phyloP scores from a whole-genome alignment of 2,113 vertebrate species.

The Coracopsis vasa region DNA sequence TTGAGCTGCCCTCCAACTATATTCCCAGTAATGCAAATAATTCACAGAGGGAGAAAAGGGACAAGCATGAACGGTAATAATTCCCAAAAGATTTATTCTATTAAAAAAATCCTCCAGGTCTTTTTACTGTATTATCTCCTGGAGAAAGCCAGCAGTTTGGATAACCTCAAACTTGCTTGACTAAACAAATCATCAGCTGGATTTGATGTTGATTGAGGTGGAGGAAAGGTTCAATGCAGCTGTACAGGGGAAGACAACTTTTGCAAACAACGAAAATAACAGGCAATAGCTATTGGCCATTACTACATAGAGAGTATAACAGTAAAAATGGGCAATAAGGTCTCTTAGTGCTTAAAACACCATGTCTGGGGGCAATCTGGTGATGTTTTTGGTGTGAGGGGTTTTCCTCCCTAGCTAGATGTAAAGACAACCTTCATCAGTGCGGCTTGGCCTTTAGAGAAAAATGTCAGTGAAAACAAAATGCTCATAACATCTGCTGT shows the following conservation, averaged over 20 bases:
- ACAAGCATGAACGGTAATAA: not conserved
- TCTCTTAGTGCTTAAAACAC: not conserved
- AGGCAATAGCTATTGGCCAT: not conserved
- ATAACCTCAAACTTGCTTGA: not conserved
- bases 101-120: not conserved
- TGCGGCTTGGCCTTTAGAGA: not conserved
- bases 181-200: not conserved
- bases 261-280: not conserved
- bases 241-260: not conserved
- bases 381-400: not conserved
- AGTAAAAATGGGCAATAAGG: not conserved
- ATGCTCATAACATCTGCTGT: not conserved
- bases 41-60: not conserved
- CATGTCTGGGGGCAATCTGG: accelerated
- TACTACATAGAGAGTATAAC: not conserved
- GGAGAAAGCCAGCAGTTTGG: not conserved
- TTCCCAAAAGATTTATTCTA: not conserved
- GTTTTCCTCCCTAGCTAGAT: not conserved
- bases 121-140: not conserved
- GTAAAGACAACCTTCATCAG: not conserved
- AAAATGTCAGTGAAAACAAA: not conserved
- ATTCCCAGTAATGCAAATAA: not conserved
- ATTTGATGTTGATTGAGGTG: not conserved
- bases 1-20: not conserved
- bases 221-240: not conserved